Conservation (phyloP, 2,113 vertebrate genomes). For the Gambusia holbrooki region DNA sequence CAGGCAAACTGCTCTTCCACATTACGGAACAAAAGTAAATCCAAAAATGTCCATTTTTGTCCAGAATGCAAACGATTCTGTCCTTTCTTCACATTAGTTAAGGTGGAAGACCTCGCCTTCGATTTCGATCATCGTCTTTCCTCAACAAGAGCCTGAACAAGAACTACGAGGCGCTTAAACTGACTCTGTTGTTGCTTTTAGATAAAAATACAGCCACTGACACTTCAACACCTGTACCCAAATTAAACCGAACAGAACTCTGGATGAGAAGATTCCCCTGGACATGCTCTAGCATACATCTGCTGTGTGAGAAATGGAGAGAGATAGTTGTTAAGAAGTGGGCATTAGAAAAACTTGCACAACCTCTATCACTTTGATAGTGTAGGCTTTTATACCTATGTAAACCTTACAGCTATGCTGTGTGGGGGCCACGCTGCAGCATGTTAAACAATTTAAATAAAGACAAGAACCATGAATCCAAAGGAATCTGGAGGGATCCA, state of each 20-base stretch:
- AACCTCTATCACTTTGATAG: background rate
- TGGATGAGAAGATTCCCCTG: background rate
- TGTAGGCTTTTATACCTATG: background rate
- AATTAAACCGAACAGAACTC: background rate
- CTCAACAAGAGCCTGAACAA: background rate
- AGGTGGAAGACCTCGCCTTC: too few relatives aligned
- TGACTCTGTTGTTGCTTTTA: background rate
- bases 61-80: too few relatives aligned
- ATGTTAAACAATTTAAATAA: background rate
- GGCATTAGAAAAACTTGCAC: background rate
- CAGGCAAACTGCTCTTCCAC: background rate
- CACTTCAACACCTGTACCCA: background rate
- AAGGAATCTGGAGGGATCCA: too few relatives aligned
- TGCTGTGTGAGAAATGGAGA: background rate
- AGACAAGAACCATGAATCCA: background rate
- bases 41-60: too few relatives aligned
- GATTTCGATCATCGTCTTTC: too few relatives aligned
- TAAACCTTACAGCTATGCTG: background rate
- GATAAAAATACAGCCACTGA: background rate
- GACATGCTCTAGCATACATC: background rate
- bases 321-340: background rate
- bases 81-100: too few relatives aligned
- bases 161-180: background rate
- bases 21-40: background rate
- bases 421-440: background rate